Conservation (phyloP, 2,888 invertebrate species). For the Dryococelus australis region DNA sequence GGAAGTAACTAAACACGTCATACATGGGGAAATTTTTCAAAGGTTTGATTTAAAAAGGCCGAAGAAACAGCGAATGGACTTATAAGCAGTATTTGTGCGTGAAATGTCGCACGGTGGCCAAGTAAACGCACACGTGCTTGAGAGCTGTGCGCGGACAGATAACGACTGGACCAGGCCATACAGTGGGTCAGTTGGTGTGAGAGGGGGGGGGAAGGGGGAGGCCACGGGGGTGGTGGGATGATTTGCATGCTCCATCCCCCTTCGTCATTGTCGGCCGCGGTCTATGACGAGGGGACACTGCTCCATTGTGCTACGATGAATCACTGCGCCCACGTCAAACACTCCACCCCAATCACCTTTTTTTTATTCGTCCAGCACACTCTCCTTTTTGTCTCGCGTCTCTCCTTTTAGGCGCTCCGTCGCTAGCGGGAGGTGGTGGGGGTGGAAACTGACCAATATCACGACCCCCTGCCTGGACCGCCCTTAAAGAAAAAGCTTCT, state of each 20-base stretch:
- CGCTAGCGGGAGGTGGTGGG: too few relatives aligned
- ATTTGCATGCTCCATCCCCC: background rate
- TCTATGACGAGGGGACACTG: background rate
- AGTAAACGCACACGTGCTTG: too few relatives aligned
- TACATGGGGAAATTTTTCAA: too few relatives aligned
- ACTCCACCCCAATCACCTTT: background rate
- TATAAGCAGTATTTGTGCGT: too few relatives aligned
- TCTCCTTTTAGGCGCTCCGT: background rate
- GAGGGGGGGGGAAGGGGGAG: background rate
- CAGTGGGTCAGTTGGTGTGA: background rate
- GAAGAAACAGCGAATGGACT: too few relatives aligned
- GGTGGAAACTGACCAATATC: background rate
- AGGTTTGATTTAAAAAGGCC: too few relatives aligned
- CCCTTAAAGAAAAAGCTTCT: background rate
- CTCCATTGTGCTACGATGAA: background rate
- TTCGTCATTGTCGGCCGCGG: background rate
- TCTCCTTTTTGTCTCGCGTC: background rate
- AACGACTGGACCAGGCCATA: background rate
- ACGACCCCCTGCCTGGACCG: background rate
- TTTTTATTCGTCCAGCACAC: background rate
- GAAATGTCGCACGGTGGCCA: too few relatives aligned
- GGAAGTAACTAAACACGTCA: too few relatives aligned
- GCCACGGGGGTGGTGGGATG: background rate
- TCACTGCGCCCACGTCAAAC: constrained; percentile 1
- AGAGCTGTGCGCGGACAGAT: background rate